Evolutionary conservation across 2,797 vertebrate species (phyloP).

Genomic region (Smutsia temminckii): DNA sequence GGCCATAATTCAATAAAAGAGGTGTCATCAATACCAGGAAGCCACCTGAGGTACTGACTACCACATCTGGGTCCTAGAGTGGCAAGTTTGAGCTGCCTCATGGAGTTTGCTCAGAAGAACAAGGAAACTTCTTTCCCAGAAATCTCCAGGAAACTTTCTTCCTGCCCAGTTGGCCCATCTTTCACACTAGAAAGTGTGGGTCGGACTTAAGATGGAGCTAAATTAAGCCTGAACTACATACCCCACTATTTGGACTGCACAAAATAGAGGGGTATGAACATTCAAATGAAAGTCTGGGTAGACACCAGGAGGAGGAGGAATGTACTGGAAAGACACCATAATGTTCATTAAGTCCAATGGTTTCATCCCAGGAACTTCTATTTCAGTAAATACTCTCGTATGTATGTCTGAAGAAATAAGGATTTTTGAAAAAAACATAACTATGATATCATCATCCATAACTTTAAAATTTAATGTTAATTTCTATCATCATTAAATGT

Average conservation of each 20-base stretch:
- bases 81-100: neutral
- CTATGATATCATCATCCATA: neutral
- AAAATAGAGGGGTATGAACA: neutral
- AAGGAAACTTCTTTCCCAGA: neutral
- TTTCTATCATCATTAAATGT: neutral
- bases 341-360: neutral
- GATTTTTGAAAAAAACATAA: neutral
- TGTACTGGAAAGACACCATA: neutral
- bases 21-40: neutral
- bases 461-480: conserved; percentile 40
- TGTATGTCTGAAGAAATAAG: neutral
- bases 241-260: neutral
- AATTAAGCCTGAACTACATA: neutral
- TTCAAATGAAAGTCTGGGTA: neutral
- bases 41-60: neutral
- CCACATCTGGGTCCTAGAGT: neutral
- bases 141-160: neutral
- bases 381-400: neutral
- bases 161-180: neutral
- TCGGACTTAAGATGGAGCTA: neutral
- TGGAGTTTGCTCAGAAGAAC: neutral
- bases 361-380: neutral
- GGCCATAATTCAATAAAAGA: neutral
- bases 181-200: conserved; percentile 4
- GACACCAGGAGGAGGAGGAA: neutral